Evolutionary conservation across 1,140 invertebrate genomes (phyloP), one percentile per base, ranked within the genome.

Genomic region (Bombus waltoni): DNA sequence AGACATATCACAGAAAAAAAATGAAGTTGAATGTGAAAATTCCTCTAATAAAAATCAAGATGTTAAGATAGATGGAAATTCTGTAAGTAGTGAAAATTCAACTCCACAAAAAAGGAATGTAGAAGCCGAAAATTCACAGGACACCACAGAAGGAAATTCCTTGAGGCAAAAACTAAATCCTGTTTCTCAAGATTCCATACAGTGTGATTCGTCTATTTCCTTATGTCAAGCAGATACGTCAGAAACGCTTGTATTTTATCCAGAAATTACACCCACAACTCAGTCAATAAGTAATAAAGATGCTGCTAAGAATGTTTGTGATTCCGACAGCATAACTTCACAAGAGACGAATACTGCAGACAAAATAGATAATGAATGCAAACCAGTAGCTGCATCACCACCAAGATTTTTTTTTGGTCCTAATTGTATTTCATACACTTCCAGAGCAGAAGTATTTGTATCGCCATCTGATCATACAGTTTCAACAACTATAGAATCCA

Each of bases 341-440:
- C 75, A 53, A 0, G 66, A 86, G 2, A 62, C 66, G 0, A 47
- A 76, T 15, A 62, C 15, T 73, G 53, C 44, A 35, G 79, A 79
- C 59, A 66, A 70, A 59, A 18, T 70, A 8, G 87, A 90, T 74
- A 90, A 91, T 10, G 90, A 91, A 81, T 90, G 87, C 68, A 91
- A 90, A 25, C 25, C 84, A 57, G 9, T 35, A 10, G 9, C 57
- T 18, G 53, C 38, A 11, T 92, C 93, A 5, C 90, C 94, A 0
- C 94, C 95, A 10, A 92, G 93, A 83, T 95, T 95, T 89, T 95
- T 95, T 87, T 95, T 95, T 90, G 95, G 95, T 4, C 95, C 94
- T 1, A 95, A 95, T 86, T 95, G 95, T 81, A 90, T 95, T 42
- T 94, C 95, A 0, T 95, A 94, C 22, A 91, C 89, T 8, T 87